Percentiles rank a stretch among this genome's conserved stretches.
phyloP scores from a whole-genome alignment of 2,888 invertebrate genomes.

The Serrognathus titanus region DNA sequence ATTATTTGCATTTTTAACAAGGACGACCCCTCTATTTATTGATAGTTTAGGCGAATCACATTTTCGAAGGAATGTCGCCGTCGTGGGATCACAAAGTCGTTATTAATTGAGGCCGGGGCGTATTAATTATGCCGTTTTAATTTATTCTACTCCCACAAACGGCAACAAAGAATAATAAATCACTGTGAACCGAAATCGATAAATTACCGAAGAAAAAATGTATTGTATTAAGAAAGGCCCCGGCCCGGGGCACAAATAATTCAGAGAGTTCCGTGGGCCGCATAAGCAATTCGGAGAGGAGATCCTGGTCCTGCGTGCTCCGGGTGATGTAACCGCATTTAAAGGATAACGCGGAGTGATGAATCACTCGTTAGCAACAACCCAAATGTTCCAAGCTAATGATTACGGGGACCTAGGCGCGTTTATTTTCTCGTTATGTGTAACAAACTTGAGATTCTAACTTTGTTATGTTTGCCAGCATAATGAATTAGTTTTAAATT shows the following conservation, averaged over 20 bases:
- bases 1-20: slow-evolving; percentile 9
- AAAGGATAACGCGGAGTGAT: slow-evolving; percentile 31
- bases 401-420: slow-evolving; percentile 20
- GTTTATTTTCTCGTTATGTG: slow-evolving; percentile 24
- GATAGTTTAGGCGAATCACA: too few species aligned
- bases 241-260: slow-evolving; percentile 25
- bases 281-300: slow-evolving; percentile 27
- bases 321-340: slow-evolving; percentile 16
- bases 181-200: slow-evolving; percentile 19
- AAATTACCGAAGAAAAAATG: slow-evolving; percentile 16
- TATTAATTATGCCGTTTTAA: too few species aligned
- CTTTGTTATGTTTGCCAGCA: too few species aligned
- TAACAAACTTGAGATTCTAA: not conserved
- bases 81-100: too few species aligned
- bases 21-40: not conserved
- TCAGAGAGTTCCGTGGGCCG: slow-evolving; percentile 26
- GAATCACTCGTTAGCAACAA: slow-evolving; percentile 41
- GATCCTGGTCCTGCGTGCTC: slow-evolving; percentile 25
- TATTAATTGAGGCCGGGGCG: too few species aligned
- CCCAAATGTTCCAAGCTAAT: slow-evolving; percentile 36
- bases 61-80: too few species aligned
- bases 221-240: not conserved
- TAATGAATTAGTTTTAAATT: too few species aligned
- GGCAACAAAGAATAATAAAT: slow-evolving; percentile 15
- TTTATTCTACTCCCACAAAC: too few species aligned